Evolutionary conservation across 1,140 invertebrate genomes (phyloP).

Genomic region (Notospermus geniculatus): DNA sequence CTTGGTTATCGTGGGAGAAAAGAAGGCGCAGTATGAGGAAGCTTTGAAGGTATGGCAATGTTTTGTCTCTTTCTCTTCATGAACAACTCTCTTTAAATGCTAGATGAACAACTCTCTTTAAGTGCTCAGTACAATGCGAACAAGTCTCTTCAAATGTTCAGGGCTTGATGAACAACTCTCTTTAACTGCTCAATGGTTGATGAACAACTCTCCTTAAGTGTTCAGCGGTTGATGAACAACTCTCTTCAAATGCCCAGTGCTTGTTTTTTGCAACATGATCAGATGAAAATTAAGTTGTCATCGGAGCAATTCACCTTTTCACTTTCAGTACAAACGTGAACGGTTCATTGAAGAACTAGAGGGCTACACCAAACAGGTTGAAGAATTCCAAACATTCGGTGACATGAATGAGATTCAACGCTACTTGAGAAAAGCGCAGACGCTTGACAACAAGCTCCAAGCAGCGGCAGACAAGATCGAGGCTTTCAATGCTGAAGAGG

Average conservation of each 20-base stretch:
- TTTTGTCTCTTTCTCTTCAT: not conserved
- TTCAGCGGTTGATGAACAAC: not conserved
- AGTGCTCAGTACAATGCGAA: too few species aligned
- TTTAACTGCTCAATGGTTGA: too few species aligned
- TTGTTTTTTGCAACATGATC: slow-evolving; percentile 29
- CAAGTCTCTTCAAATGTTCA: too few species aligned
- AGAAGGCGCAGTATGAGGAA: slow-evolving; percentile 84
- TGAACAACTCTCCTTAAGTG: too few species aligned
- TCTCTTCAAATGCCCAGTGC: slow-evolving; percentile 26
- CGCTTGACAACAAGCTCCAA: slow-evolving; percentile 69
- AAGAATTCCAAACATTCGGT: slow-evolving; percentile 85
- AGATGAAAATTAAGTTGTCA: slow-evolving; percentile 1
- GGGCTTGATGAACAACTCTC: too few species aligned
- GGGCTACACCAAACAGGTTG: slow-evolving; percentile 74
- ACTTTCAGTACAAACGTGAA: slow-evolving; percentile 53
- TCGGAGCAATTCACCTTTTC: slow-evolving; percentile 12
- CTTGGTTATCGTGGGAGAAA: slow-evolving; percentile 73
- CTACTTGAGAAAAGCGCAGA: slow-evolving; percentile 78
- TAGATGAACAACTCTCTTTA: too few species aligned
- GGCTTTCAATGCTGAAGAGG: slow-evolving; percentile 88
- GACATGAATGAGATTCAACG: slow-evolving; percentile 80
- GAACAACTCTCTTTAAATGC: not conserved
- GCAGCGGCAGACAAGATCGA: slow-evolving; percentile 79
- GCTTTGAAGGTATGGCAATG: slow-evolving; percentile 62
- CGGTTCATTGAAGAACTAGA: slow-evolving; percentile 77